These are phyloP conservation scores for Aphidius ervi DNA, from an alignment of 1,140 invertebrate genomes.

Conservation along the genomic window DNA sequence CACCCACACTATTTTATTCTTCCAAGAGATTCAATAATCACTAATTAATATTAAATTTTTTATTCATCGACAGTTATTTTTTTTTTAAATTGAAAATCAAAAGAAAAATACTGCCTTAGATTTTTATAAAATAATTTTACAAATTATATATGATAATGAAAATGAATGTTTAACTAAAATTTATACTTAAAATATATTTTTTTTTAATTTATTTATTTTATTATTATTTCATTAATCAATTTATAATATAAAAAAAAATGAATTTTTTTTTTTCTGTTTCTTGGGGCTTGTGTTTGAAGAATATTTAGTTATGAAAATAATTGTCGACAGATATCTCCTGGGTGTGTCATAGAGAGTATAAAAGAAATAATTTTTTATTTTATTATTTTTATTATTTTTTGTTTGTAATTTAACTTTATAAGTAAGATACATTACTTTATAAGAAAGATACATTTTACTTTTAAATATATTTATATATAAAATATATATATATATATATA, in stretches of 20 bases:
- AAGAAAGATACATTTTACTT: slow-evolving; percentile 24
- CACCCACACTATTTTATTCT: slow-evolving; percentile 14
- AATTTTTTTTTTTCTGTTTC: slow-evolving; percentile 3
- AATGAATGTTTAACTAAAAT: too few relatives aligned
- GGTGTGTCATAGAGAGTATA: slow-evolving; percentile 28
- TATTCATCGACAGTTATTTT: not conserved
- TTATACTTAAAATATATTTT: too few relatives aligned
- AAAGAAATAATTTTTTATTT: slow-evolving; percentile 20
- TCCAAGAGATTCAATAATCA: slow-evolving; percentile 1
- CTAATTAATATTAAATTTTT: not conserved
- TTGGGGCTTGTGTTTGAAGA: not conserved
- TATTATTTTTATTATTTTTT: too few relatives aligned
- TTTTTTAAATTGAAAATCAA: too few relatives aligned
- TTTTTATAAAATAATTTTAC: too few relatives aligned
- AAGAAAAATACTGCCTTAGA: too few relatives aligned
- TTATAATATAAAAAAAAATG: too few relatives aligned
- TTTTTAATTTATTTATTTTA: too few relatives aligned
- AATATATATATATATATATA: slow-evolving; percentile 22
- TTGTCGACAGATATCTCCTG: slow-evolving; percentile 17
- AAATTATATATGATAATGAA: too few relatives aligned
- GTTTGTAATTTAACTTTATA: slow-evolving; percentile 20
- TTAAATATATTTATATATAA: slow-evolving; percentile 20
- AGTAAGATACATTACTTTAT: slow-evolving; percentile 16
- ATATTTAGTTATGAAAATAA: too few relatives aligned
- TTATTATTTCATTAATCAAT: not conserved